Evolutionary conservation across 1,140 invertebrate species (phyloP), one percentile per base, ranked within the genome.

Genomic region (Hermetia illucens): DNA sequence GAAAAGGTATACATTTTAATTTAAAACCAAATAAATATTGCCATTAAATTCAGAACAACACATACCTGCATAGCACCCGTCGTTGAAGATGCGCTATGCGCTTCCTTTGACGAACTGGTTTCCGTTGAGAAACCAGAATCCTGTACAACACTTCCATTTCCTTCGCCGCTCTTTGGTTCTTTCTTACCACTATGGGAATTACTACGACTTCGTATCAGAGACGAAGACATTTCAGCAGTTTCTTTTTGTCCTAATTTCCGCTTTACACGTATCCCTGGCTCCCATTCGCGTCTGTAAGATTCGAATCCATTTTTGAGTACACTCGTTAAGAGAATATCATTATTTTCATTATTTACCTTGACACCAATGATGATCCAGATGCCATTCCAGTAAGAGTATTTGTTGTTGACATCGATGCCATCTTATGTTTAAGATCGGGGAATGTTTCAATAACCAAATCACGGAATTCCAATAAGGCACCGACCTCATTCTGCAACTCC

Each of bases 371-470:
- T 24, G 43, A 50, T 42, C 45, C 37, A 4, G 41, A 61, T 52
- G 44, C 52, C 53, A 15, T 50, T 51, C 25, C 24, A 34, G 39
- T 45, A 32, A 50, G 50, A 47, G 51, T 55, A 40, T 20, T 44
- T 8, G 62, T 62, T 35, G 58, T 58, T 13, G 63, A 55, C 41
- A 62, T 64, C n/a, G 62, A 62, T 22, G 68, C 67, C 75, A 85
- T 75, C 68, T 86, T 85, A 50, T 75, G 75, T 53, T 82, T 75
- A 52, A 88, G 73, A 68, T 87, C 84, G 45, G 85, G 85, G 67
- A 88, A 87, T 44, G 83, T 82, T 71, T 87, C 82, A 71, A 88
- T 84, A 68, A 89, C 83, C 70, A 87, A 72, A 64, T 87, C 82
- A 64, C 84, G 78, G 60, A 89, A 89, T 63, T 87, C 83, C 60